Percentiles rank a stretch among this genome's conserved stretches.
Conservation (phyloP, 2,888 invertebrate genomes). For the Aelia acuminata region DNA sequence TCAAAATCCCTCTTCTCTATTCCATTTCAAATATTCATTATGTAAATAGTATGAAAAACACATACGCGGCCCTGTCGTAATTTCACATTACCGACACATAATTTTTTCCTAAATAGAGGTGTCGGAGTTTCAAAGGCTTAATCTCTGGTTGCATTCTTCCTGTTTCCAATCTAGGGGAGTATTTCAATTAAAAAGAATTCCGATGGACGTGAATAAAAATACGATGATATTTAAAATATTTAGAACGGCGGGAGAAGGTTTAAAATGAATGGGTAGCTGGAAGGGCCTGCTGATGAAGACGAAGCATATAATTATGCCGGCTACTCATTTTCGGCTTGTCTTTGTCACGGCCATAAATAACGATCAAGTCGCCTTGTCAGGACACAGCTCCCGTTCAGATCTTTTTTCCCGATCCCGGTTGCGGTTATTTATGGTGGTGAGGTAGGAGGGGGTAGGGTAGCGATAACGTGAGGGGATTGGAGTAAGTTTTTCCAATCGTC, state of each 20-base stretch:
- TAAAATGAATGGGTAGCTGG: background rate
- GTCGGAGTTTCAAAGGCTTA: background rate
- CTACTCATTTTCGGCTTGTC: conserved; percentile 1
- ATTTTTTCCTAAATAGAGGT: conserved; percentile 19
- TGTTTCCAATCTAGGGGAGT: conserved; percentile 25
- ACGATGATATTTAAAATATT: conserved; percentile 36
- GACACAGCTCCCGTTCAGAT: background rate
- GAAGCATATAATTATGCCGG: conserved; percentile 15
- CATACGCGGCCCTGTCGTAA: conserved; percentile 40
- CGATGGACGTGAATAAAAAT: conserved; percentile 7
- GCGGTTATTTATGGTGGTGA: background rate
- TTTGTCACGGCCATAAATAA: background rate
- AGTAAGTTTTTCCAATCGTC: background rate
- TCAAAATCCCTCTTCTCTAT: conserved; percentile 55
- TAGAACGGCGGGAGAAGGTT: background rate
- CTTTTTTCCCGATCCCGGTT: background rate
- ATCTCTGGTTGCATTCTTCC: conserved; percentile 9
- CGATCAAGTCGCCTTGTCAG: background rate
- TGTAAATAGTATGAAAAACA: conserved; percentile 58
- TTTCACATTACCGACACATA: conserved; percentile 51
- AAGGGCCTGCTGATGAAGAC: conserved; percentile 29
- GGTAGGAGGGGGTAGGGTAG: background rate
- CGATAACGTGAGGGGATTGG: too few relatives aligned
- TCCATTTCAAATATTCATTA: conserved; percentile 55
- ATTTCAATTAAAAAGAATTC: conserved; percentile 27